Conservation (phyloP, 2,113 vertebrate genomes). For the Phaetusa simplex region DNA sequence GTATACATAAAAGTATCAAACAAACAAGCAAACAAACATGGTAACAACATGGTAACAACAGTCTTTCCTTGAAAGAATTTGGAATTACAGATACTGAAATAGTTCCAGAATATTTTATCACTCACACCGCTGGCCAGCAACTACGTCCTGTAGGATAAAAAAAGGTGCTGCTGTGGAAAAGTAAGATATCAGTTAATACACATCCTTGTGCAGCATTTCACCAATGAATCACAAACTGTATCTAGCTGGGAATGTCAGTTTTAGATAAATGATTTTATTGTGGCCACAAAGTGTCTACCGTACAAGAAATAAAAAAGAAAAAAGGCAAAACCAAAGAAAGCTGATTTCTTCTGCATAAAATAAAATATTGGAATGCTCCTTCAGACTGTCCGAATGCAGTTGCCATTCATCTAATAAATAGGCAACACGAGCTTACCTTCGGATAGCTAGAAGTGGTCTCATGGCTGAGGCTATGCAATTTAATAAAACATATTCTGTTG, state of each 20-base stretch:
- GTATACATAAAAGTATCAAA: background rate
- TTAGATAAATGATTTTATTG: background rate
- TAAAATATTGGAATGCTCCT: background rate
- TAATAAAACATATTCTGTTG: background rate
- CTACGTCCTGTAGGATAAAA: background rate
- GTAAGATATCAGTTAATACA: background rate
- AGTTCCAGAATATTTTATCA: background rate
- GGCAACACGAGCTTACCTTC: background rate
- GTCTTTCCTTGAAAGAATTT: background rate
- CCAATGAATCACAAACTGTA: background rate
- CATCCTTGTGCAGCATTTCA: background rate
- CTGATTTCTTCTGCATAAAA: background rate
- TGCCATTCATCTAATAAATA: background rate
- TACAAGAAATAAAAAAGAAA: background rate
- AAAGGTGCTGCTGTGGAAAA: background rate
- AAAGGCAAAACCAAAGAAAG: background rate
- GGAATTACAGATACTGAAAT: background rate
- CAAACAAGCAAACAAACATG: background rate
- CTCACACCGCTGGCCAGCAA: background rate
- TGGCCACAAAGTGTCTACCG: background rate
- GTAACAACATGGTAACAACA: background rate
- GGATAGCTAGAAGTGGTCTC: background rate
- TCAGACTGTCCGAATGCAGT: background rate
- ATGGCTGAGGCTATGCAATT: background rate
- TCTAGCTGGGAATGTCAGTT: background rate